Base-by-base conservation (phyloP, 2,797 vertebrate species). In the Gobio occitaniae region DNA sequence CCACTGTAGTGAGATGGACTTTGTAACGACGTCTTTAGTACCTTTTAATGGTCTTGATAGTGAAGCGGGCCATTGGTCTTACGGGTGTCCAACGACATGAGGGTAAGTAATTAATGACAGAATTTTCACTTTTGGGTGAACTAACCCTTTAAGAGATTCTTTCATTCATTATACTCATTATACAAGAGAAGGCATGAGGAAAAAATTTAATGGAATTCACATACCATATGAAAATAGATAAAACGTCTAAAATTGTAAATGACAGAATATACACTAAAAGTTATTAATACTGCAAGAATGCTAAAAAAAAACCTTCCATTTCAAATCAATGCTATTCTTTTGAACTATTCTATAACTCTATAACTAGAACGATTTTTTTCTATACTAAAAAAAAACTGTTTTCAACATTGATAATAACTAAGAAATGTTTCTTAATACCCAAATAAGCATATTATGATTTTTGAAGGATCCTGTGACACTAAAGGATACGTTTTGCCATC, bases 111-210 rank as follows among this genome's bases (percentile, higher is more conserved):
- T 25, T 25, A 25, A 25, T 25, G 25, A 25, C 25, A 25, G 25
- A 25, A 25, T 25, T 25, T 25, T 25, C 25, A 25, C 1, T 25
- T 25, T 25, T 25, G 25, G 25, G 25, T 25, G 25, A 25, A 25
- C 25, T 25, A 25, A 25, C 25, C 25, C 25, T 25, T 44, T 59
- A n/a, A 70, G 41, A 1, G 12, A 70, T 36, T 0, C 0, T 65
- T 83, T 52, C 21, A 65, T 41, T 52, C 56, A 82, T 74, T 61
- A 74, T n/a, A 75, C 21, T 17, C 19, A 36, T 36, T 38, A 69
- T 12, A 54, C 9, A 12, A 52, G 16, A 21, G 32, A 50, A 52
- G 29, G 32, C 17, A 54, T 54, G 32, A 9, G 29, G 32, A 48
- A 72, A 71, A 72, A 29, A 61, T 13, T 4, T 7, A 8, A 48